A percentile compares a stretch with the other conserved stretches of the same genome.
Conservation (phyloP, 2,113 vertebrate species). For the Myocastor coypus region DNA sequence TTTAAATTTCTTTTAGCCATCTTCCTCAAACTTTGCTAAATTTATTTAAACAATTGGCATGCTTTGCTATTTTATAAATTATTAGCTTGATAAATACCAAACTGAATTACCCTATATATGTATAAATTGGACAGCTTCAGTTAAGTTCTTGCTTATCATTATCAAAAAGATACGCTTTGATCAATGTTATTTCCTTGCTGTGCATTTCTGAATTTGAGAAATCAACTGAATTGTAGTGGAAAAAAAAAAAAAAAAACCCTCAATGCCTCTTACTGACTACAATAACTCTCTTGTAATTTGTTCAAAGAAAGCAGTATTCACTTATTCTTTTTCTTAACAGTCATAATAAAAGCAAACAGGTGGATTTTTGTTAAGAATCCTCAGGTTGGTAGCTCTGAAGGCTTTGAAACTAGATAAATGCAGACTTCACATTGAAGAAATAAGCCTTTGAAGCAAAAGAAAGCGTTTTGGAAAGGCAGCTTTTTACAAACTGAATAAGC, state of each 20-base stretch:
- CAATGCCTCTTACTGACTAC: neutral
- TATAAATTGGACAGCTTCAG: neutral
- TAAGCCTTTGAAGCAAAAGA: neutral
- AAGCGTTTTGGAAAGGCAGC: neutral
- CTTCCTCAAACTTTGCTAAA: slow-evolving; percentile 40
- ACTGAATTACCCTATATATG: neutral
- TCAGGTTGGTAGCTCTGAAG: slow-evolving; percentile 1
- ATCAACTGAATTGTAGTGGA: neutral
- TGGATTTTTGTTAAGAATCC: slow-evolving; percentile 66
- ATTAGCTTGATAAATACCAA: neutral
- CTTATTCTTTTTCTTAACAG: slow-evolving; percentile 51
- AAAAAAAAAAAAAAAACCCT: too few relatives aligned
- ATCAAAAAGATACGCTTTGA: neutral
- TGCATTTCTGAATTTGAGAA: slow-evolving; percentile 65
- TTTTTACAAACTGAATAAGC: neutral
- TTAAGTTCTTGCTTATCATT: slow-evolving; percentile 48
- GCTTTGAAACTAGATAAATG: slow-evolving; percentile 72
- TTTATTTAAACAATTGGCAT: slow-evolving; percentile 47
- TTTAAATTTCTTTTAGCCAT: slow-evolving; percentile 41
- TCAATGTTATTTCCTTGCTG: neutral
- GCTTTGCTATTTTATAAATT: neutral
- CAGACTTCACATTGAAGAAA: slow-evolving; percentile 6
- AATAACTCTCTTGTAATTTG: slow-evolving; percentile 41
- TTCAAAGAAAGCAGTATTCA: slow-evolving; percentile 28
- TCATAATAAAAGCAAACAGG: slow-evolving; percentile 60